Evolutionary conservation across 2,797 vertebrate species (phyloP), one percentile per base, ranked within the genome.

Genomic region (Myotis daubentonii): DNA sequence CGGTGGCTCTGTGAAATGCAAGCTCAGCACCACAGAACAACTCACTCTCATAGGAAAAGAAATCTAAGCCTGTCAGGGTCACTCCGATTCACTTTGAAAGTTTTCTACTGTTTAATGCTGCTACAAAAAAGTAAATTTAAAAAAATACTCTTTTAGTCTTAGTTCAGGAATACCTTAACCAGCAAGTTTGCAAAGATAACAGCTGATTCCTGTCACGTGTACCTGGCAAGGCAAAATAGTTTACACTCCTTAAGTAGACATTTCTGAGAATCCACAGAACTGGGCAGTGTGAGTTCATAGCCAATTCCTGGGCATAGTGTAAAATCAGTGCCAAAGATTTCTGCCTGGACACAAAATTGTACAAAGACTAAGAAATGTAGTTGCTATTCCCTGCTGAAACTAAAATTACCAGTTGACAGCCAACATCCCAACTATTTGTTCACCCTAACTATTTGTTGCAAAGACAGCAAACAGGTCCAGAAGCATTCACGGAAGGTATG

Each of bases 171-270:
- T 51, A 96, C 68, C 38, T 93, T 88, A 65, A 79, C 66, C 55
- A 90, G 65, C n/a, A 95, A 88, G 74, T 90, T 33, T 96, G 74
- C 44, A 94, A 89, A 97, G 66, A 71, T 70, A 97, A 96, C 91
- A 93, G 85, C 81, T 93, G 87, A 55, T 94, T 96, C 55, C 66
- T 92, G 5, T 70, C 81, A 79, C 17, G 36, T 79, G 66, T 75
- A 95, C n/a, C 79, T 84, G 78, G 83, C 47, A 83, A 95, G 96
- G 88, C 95, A 96, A 97, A 71, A 96, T 92, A 94, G 19, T 86
- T 97, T 95, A 97, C 80, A 22, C 65, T 28, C 93, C 92, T 96
- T 89, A 91, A 92, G 92, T 11, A 94, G 88, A 97, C 82, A 75
- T 95, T 95, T 97, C 86, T 90, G 84, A 93, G 74, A 96, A 94